Evolutionary conservation across 2,888 invertebrate species (phyloP).

Genomic region (Polyommatus iphigenia): DNA sequence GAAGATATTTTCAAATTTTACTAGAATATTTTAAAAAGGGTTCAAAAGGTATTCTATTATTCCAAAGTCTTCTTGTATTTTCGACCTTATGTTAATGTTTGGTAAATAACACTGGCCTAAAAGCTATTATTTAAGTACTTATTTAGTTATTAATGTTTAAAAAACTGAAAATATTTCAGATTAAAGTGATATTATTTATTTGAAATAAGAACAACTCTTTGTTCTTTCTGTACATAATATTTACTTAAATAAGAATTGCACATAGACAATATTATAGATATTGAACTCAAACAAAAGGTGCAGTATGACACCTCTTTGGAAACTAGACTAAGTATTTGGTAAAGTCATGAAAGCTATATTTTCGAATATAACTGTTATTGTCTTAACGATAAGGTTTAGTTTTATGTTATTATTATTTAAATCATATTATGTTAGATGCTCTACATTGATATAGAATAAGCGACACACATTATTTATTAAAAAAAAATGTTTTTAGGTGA

Average conservation of each 20-base stretch:
- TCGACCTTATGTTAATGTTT: too few species aligned
- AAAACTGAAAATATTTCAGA: too few species aligned
- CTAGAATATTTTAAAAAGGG: not conserved
- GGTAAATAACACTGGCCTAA: too few species aligned
- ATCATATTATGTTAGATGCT: not conserved
- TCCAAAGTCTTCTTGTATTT: too few species aligned
- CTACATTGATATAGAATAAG: slow-evolving; percentile 47
- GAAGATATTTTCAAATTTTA: not conserved
- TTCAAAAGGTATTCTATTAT: too few species aligned
- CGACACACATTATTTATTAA: slow-evolving; percentile 59
- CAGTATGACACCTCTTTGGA: slow-evolving; percentile 67
- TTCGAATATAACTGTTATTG: not conserved
- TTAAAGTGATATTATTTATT: not conserved
- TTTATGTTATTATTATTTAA: slow-evolving; percentile 1
- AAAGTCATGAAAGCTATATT: not conserved
- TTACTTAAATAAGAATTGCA: not conserved
- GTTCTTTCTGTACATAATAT: slow-evolving; percentile 45
- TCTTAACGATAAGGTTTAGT: slow-evolving; percentile 4
- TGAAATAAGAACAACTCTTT: not conserved
- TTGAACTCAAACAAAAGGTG: slow-evolving; percentile 58
- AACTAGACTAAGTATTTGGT: slow-evolving; percentile 51
- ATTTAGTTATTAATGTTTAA: too few species aligned
- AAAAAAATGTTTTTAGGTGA: slow-evolving; percentile 29
- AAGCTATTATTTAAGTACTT: too few species aligned
- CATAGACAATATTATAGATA: slow-evolving; percentile 49